Conservation (phyloP, 1,140 invertebrate genomes). For the Propsilocerus akamusi region DNA sequence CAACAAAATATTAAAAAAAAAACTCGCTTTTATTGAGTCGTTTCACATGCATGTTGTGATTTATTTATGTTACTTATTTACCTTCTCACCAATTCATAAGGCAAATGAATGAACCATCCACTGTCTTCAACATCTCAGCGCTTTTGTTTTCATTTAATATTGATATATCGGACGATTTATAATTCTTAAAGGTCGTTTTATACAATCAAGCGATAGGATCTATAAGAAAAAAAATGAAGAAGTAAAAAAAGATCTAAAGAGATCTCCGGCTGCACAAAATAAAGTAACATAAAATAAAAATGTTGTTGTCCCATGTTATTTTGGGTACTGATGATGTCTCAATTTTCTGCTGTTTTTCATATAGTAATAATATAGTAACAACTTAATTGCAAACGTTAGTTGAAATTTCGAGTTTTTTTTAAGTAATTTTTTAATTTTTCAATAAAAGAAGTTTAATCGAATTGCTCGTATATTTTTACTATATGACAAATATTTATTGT, state of each 20-base stretch:
- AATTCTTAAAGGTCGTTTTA: slow-evolving; percentile 2
- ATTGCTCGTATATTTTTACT: no score
- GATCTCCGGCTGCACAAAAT: background rate
- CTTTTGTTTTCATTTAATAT: background rate
- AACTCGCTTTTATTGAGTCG: no score
- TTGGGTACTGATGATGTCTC: background rate
- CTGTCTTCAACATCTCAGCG: background rate
- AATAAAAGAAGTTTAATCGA: no score
- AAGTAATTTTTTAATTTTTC: no score
- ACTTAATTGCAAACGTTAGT: no score
- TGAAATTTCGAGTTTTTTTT: no score
- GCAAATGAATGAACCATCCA: no score
- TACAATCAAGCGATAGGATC: slow-evolving; percentile 3
- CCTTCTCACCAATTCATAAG: background rate
- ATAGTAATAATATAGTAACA: no score
- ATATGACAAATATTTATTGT: no score
- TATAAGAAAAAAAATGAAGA: no score
- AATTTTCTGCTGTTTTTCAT: background rate
- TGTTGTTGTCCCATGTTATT: background rate
- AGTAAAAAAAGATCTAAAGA: background rate
- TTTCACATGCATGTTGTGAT: background rate
- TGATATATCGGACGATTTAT: background rate
- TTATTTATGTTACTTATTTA: slow-evolving; percentile 1
- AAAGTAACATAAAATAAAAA: no score
- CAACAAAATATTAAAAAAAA: no score